Evolutionary conservation across 2,888 invertebrate genomes (phyloP), one percentile per base, ranked within the genome.

Genomic region (Phyllotreta striolata): DNA sequence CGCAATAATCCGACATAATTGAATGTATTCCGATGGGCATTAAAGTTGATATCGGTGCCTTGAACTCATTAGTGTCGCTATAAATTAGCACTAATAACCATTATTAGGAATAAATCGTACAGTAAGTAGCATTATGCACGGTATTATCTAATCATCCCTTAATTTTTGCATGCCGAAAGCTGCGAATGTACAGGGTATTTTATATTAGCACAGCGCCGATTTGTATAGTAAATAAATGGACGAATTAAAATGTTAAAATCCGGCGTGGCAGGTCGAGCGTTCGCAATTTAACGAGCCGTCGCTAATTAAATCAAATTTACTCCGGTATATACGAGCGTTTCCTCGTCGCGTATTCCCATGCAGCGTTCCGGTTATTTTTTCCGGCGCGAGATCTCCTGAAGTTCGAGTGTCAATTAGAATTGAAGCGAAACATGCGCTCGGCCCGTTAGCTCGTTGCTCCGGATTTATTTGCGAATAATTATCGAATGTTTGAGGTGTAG

Each of bases 41-140:
- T 70, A 72, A 70, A 71, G 24, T 73, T 63, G 71, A 69, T 67
- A 63, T 70, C 70, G 67, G 71, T 73, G 70, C 71, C 70, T 72
- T 68, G 71, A 71, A 73, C 72, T 73, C 73, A 74, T 74, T 74
- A 73, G 68, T 68, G 72, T 73, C 71, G 66, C 67, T 66, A 70
- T 74, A 73, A 72, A 74, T 74, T 74, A 74, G 58, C 69, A 69
- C 67, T 73, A 73, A 74, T 74, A 70, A 71, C 73, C 72, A 70
- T 71, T 72, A 73, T 73, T 74, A 72, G 56, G 62, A 66, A 72
- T 70, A 72, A 72, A 74, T 72, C 72, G 69, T 72, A 65, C 70
- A 71, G 70, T 72, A 71, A 71, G 69, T 71, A 68, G 64, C 54
- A 66, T 63, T 68, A 69, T 63, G 40, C 9, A 14, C 40, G 35